Evolutionary conservation across 2,113 vertebrate genomes (phyloP), one percentile per base, ranked within the genome.

Genomic region (Alligator mississippiensis): DNA sequence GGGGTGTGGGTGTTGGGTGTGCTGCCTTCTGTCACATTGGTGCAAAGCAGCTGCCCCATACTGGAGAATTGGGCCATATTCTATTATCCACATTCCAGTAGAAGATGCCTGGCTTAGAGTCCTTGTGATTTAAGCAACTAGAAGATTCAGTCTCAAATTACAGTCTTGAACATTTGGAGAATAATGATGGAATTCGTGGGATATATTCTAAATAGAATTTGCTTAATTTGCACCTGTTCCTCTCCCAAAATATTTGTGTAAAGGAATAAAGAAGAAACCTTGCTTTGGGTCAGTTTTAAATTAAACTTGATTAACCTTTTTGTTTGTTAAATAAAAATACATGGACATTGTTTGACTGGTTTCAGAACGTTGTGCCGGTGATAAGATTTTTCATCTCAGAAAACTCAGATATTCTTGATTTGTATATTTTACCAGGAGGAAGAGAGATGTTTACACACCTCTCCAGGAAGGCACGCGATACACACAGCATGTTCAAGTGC

Each of bases 181-280:
- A 91, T 93, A 91, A 58, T 61, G 10, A 70, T 77, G 54, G 93
- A 91, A 83, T 68, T 95, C 77, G 82, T 87, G 93, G 60, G 80
- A 84, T 81, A 79, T 72, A 90, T 82, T 70, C 68, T 54, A 60
- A 93, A 79, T 54, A 38, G 6, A 68, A 80, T 25, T 62, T 80
- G 82, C 34, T 89, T 85, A 24, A 66, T 84, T 93, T 87, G 62
- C 63, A 68, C 79, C 58, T 92, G 19, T 61, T 83, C 9, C 12
- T 25, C 14, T 70, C 77, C 25, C 88, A 79, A n/a, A 89, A 89
- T 76, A 78, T 87, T 81, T 3, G 75, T 88, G 77, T 93, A n/a
- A 66, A n/a, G n/a, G n/a, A n/a, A n/a, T 66, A n/a, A 12, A 17
- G 19, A 90, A 24, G 59, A 92, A 95, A 66, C 4, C 1, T 15